phyloP scores from a whole-genome alignment of 2,113 vertebrate species.

The Plestiodon gilberti region DNA sequence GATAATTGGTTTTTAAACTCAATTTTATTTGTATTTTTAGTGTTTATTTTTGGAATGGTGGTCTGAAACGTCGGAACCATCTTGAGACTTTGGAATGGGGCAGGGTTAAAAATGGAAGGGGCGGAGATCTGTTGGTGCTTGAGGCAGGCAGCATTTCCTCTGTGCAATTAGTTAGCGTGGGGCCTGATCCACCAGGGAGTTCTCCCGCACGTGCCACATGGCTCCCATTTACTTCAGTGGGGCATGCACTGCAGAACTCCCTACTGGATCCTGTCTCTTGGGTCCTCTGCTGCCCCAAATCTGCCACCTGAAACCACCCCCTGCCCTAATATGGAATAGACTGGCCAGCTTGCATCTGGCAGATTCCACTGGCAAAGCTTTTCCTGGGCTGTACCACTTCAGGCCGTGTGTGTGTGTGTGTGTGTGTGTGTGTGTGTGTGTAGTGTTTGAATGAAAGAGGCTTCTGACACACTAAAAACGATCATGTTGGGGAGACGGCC shows the following conservation, averaged over 20 bases:
- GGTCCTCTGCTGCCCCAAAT: neutral
- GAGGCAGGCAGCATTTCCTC: neutral
- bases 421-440: too few relatives aligned
- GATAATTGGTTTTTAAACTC: neutral
- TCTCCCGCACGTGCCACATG: neutral
- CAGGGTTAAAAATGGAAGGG: neutral
- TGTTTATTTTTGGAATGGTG: neutral
- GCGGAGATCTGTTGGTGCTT: neutral
- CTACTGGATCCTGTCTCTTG: neutral
- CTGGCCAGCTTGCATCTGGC: too few relatives aligned
- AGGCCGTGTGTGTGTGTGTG: too few relatives aligned
- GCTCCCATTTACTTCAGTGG: neutral
- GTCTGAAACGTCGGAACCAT: neutral
- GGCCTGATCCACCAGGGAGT: neutral
- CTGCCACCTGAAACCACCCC: neutral
- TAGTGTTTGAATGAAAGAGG: too few relatives aligned
- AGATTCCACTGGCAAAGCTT: too few relatives aligned
- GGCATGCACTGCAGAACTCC: too few relatives aligned
- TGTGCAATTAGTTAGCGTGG: neutral
- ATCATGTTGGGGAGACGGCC: too few relatives aligned
- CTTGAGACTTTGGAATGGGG: neutral
- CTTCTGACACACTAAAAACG: too few relatives aligned
- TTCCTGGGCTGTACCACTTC: too few relatives aligned
- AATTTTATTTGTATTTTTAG: neutral
- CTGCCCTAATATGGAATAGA: too few relatives aligned